Percentiles rank a stretch among this genome's conserved stretches.
These are phyloP conservation scores for Antechinus flavipes DNA, from an alignment of 2,113 vertebrate species.

Conservation along the genomic window DNA sequence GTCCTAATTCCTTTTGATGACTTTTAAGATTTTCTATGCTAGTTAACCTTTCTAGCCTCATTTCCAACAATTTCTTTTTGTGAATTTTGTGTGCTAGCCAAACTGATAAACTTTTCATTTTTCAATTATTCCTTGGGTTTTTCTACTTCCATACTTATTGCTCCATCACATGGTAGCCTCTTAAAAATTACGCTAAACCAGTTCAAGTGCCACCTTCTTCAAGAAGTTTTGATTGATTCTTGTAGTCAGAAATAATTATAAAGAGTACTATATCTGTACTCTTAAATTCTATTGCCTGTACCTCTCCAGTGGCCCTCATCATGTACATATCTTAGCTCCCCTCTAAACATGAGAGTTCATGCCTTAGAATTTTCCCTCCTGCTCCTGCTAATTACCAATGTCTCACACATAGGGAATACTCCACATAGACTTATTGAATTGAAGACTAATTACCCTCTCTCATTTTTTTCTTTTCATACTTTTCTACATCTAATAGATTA, in stretches of 20 bases:
- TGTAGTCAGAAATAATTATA: not conserved
- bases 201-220: not conserved
- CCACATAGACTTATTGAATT: not conserved
- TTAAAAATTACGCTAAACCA: not conserved
- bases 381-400: not conserved
- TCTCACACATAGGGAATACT: not conserved
- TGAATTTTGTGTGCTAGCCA: not conserved
- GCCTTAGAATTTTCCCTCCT: not conserved
- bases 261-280: not conserved
- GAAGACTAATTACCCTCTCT: not conserved
- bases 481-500: not conserved
- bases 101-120: not conserved
- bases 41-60: not conserved
- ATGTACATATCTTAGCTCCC: not conserved
- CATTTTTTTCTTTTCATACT: not conserved
- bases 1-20: not conserved
- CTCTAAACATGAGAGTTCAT: not conserved
- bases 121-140: not conserved
- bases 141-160: not conserved
- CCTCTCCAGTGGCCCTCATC: not conserved
- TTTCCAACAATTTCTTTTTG: not conserved
- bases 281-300: not conserved
- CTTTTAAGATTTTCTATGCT: not conserved
- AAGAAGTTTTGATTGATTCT: not conserved
- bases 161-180: not conserved